Conservation (phyloP, 1,140 invertebrate genomes). For the Drosophila rhopaloa region DNA sequence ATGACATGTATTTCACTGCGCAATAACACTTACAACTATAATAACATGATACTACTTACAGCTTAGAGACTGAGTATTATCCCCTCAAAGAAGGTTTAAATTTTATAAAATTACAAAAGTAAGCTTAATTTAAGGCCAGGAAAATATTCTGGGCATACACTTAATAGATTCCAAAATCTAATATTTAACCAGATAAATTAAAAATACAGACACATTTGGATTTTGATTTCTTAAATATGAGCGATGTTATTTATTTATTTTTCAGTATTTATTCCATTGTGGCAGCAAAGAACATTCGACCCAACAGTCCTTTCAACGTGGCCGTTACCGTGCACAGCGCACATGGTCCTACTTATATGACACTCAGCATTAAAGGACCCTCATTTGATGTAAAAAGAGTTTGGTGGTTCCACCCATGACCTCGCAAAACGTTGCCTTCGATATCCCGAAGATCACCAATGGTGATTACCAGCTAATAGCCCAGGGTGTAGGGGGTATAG, state of each 20-base stretch:
- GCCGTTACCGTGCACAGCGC: constrained; percentile 89
- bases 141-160: too few relatives aligned
- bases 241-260: constrained; percentile 16
- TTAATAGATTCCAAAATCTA: too few relatives aligned
- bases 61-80: too few relatives aligned
- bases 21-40: too few relatives aligned
- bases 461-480: constrained; percentile 92
- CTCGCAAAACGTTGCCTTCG: constrained; percentile 88
- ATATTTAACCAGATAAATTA: too few relatives aligned
- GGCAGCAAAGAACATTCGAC: constrained; percentile 90
- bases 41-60: too few relatives aligned
- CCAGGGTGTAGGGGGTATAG: constrained; percentile 89
- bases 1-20: too few relatives aligned
- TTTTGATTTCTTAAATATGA: too few relatives aligned
- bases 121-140: too few relatives aligned
- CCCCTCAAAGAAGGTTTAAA: too few relatives aligned
- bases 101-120: too few relatives aligned
- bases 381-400: constrained; percentile 87
- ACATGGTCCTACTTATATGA: constrained; percentile 87
- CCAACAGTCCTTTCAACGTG: constrained; percentile 93
- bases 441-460: constrained; percentile 88
- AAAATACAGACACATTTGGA: too few relatives aligned
- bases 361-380: constrained; percentile 90
- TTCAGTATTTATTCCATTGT: constrained; percentile 91
- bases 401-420: constrained; percentile 88